Conservation (phyloP, 2,113 vertebrate genomes). For the Eonycteris spelaea region DNA sequence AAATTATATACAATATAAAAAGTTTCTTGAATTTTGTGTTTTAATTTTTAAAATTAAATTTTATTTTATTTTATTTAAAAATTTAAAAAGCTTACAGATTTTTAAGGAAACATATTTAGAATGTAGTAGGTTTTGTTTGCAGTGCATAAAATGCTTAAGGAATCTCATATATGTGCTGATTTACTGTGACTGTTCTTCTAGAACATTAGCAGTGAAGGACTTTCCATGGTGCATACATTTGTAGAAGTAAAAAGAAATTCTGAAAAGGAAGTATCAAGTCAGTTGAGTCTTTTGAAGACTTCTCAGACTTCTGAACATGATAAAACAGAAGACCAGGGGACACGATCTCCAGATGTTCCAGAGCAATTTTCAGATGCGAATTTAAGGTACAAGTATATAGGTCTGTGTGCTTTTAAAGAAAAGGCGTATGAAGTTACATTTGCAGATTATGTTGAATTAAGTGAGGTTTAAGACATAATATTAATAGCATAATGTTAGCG, state of each 20-base stretch:
- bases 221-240: neutral
- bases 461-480: neutral
- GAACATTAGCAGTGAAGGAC: slow-evolving; percentile 57
- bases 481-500: neutral
- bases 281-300: slow-evolving; percentile 11
- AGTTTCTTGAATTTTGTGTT: neutral
- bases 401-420: slow-evolving; percentile 37
- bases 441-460: neutral
- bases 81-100: neutral
- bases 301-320: slow-evolving; percentile 7
- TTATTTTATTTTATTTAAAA: slow-evolving; percentile 30
- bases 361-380: slow-evolving; percentile 47
- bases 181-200: slow-evolving; percentile 60
- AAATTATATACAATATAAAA: neutral
- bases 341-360: neutral
- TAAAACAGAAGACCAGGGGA: slow-evolving; percentile 22
- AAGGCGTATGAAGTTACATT: neutral
- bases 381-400: slow-evolving; percentile 68
- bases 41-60: neutral
- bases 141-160: neutral
- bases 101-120: neutral
- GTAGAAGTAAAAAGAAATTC: slow-evolving; percentile 43
- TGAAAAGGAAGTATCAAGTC: neutral
- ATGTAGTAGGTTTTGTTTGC: slow-evolving; percentile 2
- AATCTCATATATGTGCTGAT: neutral